These are phyloP conservation scores for Mirza zaza DNA, from an alignment of 2,113 vertebrate species.

Conservation along the genomic window DNA sequence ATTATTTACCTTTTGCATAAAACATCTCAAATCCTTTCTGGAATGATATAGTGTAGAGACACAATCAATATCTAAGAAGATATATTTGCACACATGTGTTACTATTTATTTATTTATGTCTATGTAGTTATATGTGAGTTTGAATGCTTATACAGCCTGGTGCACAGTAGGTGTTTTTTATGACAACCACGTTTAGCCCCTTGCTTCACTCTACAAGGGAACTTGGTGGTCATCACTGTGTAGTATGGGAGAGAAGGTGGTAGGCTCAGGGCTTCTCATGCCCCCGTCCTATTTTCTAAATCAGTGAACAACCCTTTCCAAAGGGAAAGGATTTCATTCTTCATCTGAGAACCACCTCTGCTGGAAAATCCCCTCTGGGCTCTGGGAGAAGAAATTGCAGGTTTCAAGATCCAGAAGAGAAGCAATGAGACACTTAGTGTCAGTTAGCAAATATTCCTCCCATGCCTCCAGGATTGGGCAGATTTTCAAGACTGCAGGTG, in stretches of 20 bases:
- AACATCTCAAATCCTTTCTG: neutral
- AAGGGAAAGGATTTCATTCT: neutral
- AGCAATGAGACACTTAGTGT: neutral
- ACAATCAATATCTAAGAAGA: neutral
- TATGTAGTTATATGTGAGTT: neutral
- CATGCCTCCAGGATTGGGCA: neutral
- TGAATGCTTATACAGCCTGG: too few relatives aligned
- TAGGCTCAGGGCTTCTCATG: fast-evolving
- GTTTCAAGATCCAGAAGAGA: neutral
- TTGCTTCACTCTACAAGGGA: fast-evolving
- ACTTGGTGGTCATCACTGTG: neutral
- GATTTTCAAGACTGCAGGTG: neutral
- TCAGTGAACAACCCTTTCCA: neutral
- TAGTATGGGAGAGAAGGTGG: fast-evolving
- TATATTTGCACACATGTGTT: neutral
- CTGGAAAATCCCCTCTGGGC: neutral
- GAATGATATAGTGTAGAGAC: neutral
- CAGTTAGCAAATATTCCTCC: neutral
- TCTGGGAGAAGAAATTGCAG: neutral
- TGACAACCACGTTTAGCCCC: fast-evolving
- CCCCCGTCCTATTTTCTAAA: neutral
- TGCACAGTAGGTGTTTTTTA: neutral
- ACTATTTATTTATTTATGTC: neutral
- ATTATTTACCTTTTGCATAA: neutral
- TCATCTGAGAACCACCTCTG: neutral